Percentiles rank a stretch among this genome's conserved stretches.
Conservation (phyloP, 2,797 vertebrate species). For the Clamator glandarius region DNA sequence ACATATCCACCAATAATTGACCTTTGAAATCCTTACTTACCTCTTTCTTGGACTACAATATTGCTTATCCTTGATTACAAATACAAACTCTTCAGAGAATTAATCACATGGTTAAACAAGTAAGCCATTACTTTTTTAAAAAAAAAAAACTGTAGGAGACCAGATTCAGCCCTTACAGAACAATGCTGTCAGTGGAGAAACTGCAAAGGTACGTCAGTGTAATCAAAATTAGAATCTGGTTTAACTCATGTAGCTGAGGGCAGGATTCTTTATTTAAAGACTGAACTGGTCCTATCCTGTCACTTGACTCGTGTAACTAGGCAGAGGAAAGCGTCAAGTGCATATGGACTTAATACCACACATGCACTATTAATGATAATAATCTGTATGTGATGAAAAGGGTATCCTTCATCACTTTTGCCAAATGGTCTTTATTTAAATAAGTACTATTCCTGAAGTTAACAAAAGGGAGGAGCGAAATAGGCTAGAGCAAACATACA, state of each 20-base stretch:
- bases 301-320: background rate
- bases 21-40: background rate
- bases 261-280: background rate
- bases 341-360: background rate
- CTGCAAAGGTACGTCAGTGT: background rate
- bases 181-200: background rate
- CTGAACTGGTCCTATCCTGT: background rate
- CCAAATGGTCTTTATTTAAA: background rate
- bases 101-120: background rate
- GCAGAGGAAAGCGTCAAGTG: background rate
- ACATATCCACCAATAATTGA: background rate
- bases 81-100: background rate
- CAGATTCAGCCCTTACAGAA: background rate
- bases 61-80: background rate
- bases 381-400: background rate
- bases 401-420: background rate
- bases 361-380: background rate
- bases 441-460: background rate
- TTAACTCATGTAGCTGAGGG: background rate
- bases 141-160: background rate
- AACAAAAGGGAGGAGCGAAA: background rate
- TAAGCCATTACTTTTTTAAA: background rate
- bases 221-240: background rate
- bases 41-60: background rate
- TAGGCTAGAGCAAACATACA: background rate